Evolutionary conservation across 2,888 invertebrate species (phyloP).

Genomic region (Drosophila setosimentum): DNA sequence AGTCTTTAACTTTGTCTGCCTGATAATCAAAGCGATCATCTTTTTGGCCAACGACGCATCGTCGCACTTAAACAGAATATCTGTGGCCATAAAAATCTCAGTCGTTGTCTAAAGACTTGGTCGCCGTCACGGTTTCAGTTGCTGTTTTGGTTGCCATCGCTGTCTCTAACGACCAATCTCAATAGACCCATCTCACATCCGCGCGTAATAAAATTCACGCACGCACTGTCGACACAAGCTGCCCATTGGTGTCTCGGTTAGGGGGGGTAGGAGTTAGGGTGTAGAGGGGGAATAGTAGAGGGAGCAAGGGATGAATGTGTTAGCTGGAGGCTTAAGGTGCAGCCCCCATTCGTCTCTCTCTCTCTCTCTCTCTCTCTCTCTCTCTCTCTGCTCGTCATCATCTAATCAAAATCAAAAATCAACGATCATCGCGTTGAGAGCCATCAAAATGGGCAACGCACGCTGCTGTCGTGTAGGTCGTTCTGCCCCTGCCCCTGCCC

Average conservation of each 20-base stretch:
- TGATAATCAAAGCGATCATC: conserved; percentile 43
- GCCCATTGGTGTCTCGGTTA: background rate
- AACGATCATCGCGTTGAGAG: conserved; percentile 65
- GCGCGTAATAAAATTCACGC: conserved; percentile 79
- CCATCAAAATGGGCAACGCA: conserved; percentile 49
- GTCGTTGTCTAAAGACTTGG: background rate
- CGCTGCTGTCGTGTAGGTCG: conserved; percentile 50
- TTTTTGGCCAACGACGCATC: conserved; percentile 27
- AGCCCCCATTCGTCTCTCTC: conserved; percentile 49
- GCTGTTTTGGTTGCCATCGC: conserved; percentile 7
- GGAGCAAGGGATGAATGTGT: conserved; percentile 3
- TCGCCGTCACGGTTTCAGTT: conserved; percentile 11
- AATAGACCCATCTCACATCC: conserved; percentile 75
- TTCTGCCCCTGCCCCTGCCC: background rate
- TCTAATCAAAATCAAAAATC: conserved; percentile 78
- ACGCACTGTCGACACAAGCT: conserved; percentile 68
- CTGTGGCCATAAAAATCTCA: conserved; percentile 41
- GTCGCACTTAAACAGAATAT: conserved; percentile 20
- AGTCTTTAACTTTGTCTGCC: conserved; percentile 32
- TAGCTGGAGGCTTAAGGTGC: conserved; percentile 30
- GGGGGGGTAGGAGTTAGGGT: background rate
- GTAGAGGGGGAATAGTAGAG: background rate
- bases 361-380: no score
- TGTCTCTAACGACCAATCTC: conserved; percentile 44
- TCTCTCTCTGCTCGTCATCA: conserved; percentile 44